These are phyloP conservation scores for Ovibos moschatus DNA, from an alignment of 2,113 vertebrate genomes.

Conservation along the genomic window DNA sequence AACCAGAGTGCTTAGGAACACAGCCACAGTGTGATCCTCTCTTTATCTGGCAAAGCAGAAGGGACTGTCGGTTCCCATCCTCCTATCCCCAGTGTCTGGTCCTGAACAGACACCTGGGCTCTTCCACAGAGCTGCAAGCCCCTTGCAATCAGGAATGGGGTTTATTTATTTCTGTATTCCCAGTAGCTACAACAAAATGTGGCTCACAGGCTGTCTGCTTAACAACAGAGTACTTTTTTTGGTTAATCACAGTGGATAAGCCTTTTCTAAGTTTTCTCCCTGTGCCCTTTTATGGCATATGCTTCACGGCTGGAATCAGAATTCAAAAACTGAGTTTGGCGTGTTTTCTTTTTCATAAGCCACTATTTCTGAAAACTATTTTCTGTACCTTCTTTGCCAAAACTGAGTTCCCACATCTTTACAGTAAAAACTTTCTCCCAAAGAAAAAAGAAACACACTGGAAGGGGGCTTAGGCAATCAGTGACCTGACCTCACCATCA, in stretches of 20 bases:
- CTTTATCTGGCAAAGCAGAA: neutral
- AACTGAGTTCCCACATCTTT: neutral
- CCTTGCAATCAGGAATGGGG: neutral
- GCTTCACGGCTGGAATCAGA: slow-evolving; percentile 1
- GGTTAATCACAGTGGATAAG: slow-evolving; percentile 19
- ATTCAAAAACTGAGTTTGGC: slow-evolving; percentile 18
- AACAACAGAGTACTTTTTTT: slow-evolving; percentile 23
- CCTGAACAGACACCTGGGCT: neutral
- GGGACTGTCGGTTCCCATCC: neutral
- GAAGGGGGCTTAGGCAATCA: neutral
- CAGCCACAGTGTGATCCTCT: neutral
- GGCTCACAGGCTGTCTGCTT: neutral
- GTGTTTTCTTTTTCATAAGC: neutral
- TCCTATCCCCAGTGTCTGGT: neutral
- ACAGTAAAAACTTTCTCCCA: neutral
- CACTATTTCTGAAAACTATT: neutral
- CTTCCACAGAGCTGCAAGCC: neutral
- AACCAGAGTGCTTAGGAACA: neutral
- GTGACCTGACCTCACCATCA: neutral
- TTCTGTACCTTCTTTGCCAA: neutral
- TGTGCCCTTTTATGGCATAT: slow-evolving; percentile 26
- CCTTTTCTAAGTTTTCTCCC: slow-evolving; percentile 41
- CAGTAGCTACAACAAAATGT: neutral
- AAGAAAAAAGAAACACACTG: neutral
- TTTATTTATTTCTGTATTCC: neutral